phyloP scores from a whole-genome alignment of 2,797 vertebrate genomes.

The Melopsittacus undulatus region DNA sequence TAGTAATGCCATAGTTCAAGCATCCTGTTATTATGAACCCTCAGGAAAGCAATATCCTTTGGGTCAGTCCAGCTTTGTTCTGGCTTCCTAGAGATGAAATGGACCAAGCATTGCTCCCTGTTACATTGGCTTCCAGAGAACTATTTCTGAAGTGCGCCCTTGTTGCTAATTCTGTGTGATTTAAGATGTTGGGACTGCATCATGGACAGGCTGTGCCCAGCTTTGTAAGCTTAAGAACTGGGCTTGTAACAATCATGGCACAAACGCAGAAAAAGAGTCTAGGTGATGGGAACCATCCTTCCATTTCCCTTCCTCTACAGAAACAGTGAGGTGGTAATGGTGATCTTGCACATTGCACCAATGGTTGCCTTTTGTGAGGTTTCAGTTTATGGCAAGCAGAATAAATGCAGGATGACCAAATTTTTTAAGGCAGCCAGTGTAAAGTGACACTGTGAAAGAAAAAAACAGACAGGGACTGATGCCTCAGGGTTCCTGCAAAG shows the following conservation, averaged over 20 bases:
- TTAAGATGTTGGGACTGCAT: background rate
- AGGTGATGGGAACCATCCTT: background rate
- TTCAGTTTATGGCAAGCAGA: background rate
- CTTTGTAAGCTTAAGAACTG: background rate
- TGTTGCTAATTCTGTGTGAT: background rate
- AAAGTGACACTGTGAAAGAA: background rate
- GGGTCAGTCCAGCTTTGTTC: background rate
- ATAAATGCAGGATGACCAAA: background rate
- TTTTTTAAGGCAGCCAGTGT: background rate
- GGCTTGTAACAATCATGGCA: background rate
- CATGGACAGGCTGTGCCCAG: background rate
- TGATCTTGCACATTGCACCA: background rate
- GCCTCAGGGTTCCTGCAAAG: background rate
- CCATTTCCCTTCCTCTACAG: background rate
- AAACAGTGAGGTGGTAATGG: background rate
- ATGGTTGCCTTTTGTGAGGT: background rate
- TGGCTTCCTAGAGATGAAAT: background rate
- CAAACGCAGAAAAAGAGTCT: background rate
- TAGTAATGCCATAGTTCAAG: background rate
- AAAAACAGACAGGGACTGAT: background rate
- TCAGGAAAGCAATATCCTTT: background rate
- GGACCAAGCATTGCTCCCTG: background rate
- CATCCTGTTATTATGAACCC: background rate
- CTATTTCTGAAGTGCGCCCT: background rate
- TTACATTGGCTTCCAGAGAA: background rate